Evolutionary conservation across 2,797 vertebrate genomes (phyloP).

Genomic region (Sebastes hubbsi): DNA sequence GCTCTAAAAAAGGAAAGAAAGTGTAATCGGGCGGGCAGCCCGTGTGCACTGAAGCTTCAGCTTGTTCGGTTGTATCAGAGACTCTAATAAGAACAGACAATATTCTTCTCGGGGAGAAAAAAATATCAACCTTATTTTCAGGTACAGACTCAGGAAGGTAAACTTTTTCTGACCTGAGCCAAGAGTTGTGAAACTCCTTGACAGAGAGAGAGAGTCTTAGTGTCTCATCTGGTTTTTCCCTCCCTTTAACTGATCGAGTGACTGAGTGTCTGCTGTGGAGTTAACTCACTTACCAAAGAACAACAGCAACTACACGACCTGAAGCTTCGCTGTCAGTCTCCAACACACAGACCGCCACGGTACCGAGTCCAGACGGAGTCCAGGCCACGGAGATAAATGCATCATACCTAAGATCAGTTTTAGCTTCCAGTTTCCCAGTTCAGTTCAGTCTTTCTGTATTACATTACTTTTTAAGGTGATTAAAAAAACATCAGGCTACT

Average conservation of each 20-base stretch:
- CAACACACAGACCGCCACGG: background rate
- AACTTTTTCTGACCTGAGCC: constrained; percentile 61
- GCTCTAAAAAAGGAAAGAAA: constrained; percentile 63
- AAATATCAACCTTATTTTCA: constrained; percentile 63
- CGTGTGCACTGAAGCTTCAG: constrained; percentile 62
- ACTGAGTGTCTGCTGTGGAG: constrained; percentile 18
- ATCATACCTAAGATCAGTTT: background rate
- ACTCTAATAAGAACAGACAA: constrained; percentile 77
- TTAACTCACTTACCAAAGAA: constrained; percentile 33
- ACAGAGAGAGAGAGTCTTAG: constrained; percentile 14
- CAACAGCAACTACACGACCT: constrained; percentile 5
- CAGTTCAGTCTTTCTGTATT: background rate
- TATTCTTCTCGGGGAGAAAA: constrained; percentile 51
- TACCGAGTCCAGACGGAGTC: background rate
- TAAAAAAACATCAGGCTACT: background rate
- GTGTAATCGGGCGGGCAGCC: constrained; percentile 66
- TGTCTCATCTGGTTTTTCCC: constrained; percentile 44
- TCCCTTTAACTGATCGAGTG: constrained; percentile 32
- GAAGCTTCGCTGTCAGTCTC: background rate
- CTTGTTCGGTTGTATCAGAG: constrained; percentile 51
- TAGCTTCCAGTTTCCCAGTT: background rate
- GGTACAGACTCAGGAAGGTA: constrained; percentile 49
- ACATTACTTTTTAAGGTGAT: background rate
- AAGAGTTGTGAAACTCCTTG: constrained; percentile 50
- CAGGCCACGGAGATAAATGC: background rate